These are phyloP conservation scores for Drosophila percnosoma DNA, from an alignment of 2,888 invertebrate species.

Conservation along the genomic window DNA sequence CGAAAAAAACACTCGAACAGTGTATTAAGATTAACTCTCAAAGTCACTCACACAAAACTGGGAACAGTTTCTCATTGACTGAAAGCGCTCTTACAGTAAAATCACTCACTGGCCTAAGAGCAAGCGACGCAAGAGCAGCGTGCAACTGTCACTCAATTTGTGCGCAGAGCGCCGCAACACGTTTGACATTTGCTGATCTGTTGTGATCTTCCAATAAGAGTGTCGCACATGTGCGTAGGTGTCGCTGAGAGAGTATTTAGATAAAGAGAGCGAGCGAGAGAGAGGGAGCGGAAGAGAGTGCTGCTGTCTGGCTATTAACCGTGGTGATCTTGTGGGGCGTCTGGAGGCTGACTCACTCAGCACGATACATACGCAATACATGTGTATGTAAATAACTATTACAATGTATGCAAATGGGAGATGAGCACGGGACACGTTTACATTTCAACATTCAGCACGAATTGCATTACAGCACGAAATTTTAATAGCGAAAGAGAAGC, in stretches of 20 bases:
- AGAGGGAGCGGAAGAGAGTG: conserved; percentile 7
- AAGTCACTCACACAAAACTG: conserved; percentile 29
- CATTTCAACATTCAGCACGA: neutral
- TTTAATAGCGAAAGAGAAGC: neutral
- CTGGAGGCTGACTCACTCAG: conserved; percentile 57
- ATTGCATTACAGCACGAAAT: neutral
- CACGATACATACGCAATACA: conserved; percentile 10
- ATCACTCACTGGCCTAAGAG: conserved; percentile 2
- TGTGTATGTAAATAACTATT: neutral
- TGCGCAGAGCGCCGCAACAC: neutral
- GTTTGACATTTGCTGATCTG: conserved; percentile 23
- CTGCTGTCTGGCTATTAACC: conserved; percentile 37
- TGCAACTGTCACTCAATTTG: conserved; percentile 23
- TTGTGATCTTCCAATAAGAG: conserved; percentile 35
- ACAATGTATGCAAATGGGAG: conserved; percentile 19
- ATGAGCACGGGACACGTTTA: neutral
- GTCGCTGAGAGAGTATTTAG: conserved; percentile 10
- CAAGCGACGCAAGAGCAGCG: conserved; percentile 26
- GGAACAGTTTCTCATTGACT: conserved; percentile 33
- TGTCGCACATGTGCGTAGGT: conserved; percentile 45
- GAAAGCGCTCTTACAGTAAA: neutral
- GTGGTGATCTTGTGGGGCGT: conserved; percentile 42
- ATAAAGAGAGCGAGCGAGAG: neutral
- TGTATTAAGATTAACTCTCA: neutral
- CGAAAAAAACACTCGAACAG: neutral